phyloP scores from a whole-genome alignment of 2,113 vertebrate species.

The Anguilla rostrata region DNA sequence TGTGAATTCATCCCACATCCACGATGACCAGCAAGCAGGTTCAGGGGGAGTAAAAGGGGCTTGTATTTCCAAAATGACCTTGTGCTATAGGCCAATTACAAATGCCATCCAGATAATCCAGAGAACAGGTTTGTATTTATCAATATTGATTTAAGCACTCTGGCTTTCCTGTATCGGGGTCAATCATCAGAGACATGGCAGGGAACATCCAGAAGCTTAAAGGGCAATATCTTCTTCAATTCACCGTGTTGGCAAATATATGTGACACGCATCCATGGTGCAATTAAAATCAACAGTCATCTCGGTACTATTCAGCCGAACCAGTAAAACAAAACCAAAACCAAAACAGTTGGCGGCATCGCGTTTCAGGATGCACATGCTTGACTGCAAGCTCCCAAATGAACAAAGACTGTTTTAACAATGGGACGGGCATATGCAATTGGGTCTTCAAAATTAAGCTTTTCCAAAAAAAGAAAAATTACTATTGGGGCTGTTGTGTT shows the following conservation, averaged over 20 bases:
- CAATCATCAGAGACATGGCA: background rate
- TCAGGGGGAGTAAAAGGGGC: background rate
- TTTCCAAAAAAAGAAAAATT: too few species aligned
- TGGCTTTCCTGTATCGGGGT: background rate
- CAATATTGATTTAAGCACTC: slow-evolving; percentile 14
- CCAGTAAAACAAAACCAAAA: background rate
- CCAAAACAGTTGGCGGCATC: background rate
- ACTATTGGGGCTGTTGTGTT: too few species aligned
- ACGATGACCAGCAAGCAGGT: background rate
- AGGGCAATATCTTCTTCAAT: background rate
- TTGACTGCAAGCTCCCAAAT: background rate
- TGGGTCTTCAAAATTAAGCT: too few species aligned
- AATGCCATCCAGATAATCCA: slow-evolving; percentile 12
- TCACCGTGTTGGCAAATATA: background rate
- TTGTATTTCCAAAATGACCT: slow-evolving; percentile 16
- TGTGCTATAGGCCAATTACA: slow-evolving; percentile 12
- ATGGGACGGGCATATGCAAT: too few species aligned
- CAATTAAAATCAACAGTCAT: background rate
- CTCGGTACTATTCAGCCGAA: background rate
- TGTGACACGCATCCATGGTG: background rate
- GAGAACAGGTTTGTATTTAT: slow-evolving; percentile 21
- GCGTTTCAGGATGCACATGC: background rate
- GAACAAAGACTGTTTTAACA: too few species aligned
- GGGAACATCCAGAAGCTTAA: background rate
- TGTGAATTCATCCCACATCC: background rate